Percentiles rank a stretch among this genome's conserved stretches.
phyloP scores from a whole-genome alignment of 2,888 invertebrate species.

The Ennomos quercinarius region DNA sequence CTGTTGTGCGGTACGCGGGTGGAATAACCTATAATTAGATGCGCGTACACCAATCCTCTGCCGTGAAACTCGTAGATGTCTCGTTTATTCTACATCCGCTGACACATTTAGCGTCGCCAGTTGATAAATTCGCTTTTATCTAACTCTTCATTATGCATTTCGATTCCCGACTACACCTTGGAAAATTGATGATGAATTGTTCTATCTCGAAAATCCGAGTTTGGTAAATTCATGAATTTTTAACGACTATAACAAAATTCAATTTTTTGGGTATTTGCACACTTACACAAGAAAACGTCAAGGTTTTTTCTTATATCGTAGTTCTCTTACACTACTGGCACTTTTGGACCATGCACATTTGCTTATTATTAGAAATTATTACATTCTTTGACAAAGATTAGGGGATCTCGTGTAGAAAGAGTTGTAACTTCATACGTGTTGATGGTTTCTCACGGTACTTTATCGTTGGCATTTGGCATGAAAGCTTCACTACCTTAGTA shows the following conservation, averaged over 20 bases:
- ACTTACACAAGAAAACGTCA: too few relatives aligned
- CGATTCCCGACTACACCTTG: not conserved
- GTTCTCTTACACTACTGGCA: too few relatives aligned
- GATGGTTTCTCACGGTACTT: slow-evolving; percentile 25
- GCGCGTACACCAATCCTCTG: slow-evolving; percentile 76
- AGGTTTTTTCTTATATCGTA: too few relatives aligned
- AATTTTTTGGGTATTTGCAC: too few relatives aligned
- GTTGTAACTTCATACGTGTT: slow-evolving; percentile 8
- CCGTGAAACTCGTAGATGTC: slow-evolving; percentile 70
- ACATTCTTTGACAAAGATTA: not conserved
- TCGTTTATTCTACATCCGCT: slow-evolving; percentile 69
- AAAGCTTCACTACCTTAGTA: slow-evolving; percentile 18
- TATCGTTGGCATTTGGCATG: slow-evolving; percentile 26
- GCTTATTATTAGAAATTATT: too few relatives aligned
- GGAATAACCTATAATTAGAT: slow-evolving; percentile 85
- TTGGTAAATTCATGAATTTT: too few relatives aligned
- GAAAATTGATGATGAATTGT: slow-evolving; percentile 6
- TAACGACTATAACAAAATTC: too few relatives aligned
- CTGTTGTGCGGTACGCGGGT: slow-evolving; percentile 77
- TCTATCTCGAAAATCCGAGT: not conserved
- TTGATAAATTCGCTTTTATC: slow-evolving; percentile 46
- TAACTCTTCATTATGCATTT: slow-evolving; percentile 26
- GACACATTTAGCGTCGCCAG: slow-evolving; percentile 55
- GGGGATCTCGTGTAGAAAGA: slow-evolving; percentile 1
- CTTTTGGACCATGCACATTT: too few relatives aligned